These are phyloP conservation scores for Heterodera schachtii DNA, from an alignment of 1,140 invertebrate genomes.

Conservation along the genomic window DNA sequence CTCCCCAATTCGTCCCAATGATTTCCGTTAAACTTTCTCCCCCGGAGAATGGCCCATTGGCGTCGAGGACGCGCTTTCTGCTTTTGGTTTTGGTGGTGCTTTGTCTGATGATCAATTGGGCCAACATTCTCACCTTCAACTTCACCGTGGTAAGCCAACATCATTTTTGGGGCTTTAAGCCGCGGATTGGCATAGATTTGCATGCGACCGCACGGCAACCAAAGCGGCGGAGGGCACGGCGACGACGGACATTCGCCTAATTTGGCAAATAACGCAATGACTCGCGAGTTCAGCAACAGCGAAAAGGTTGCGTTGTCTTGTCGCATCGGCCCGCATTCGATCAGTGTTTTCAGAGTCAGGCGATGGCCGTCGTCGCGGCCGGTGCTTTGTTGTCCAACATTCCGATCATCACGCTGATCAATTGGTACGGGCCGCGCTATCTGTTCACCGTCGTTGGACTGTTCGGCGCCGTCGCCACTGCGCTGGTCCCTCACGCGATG, in stretches of 20 bases:
- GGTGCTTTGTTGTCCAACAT: conserved; percentile 29
- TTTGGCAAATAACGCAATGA: neutral
- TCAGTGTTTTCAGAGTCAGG: conserved; percentile 11
- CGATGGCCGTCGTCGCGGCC: conserved; percentile 26
- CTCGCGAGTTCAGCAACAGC: conserved; percentile 29
- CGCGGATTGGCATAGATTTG: conserved; percentile 19
- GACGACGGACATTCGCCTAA: neutral
- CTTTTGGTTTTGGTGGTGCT: conserved; percentile 36
- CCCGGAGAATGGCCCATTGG: conserved; percentile 10
- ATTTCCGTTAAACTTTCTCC: conserved; percentile 1
- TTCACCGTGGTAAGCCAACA: conserved; percentile 31
- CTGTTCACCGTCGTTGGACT: conserved; percentile 43
- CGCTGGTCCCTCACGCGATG: conserved; percentile 36
- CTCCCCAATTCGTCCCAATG: neutral
- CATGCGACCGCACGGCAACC: conserved; percentile 23
- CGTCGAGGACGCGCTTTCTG: conserved; percentile 34
- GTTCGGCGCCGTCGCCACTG: conserved; percentile 42
- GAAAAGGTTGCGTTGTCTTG: conserved; percentile 15
- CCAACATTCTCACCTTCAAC: conserved; percentile 43
- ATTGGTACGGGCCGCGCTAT: conserved; percentile 43
- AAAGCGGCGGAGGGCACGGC: neutral
- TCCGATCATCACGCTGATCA: conserved; percentile 40
- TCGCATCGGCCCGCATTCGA: neutral
- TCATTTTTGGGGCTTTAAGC: no score
- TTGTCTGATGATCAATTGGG: conserved; percentile 45